These are phyloP conservation scores for Chionomys nivalis DNA, from an alignment of 2,113 vertebrate species.

Conservation along the genomic window DNA sequence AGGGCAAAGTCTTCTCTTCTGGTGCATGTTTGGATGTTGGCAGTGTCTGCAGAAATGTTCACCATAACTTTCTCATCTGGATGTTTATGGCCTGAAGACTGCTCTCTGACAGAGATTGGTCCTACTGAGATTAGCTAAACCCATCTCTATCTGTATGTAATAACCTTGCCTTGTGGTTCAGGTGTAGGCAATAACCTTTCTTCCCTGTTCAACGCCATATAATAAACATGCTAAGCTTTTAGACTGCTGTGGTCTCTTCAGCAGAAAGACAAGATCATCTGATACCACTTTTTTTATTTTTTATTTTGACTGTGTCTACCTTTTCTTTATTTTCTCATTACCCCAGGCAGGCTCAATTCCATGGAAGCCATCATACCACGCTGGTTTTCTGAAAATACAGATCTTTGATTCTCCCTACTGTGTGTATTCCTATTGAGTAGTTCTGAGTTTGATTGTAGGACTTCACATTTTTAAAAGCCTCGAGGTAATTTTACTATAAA, in stretches of 20 bases:
- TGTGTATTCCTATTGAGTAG: not conserved
- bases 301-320: not conserved
- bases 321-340: not conserved
- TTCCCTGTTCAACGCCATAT: not conserved
- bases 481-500: not conserved
- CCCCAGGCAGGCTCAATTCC: not conserved
- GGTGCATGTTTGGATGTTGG: not conserved
- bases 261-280: not conserved
- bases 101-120: not conserved
- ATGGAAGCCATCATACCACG: not conserved
- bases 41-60: not conserved
- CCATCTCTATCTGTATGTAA: not conserved
- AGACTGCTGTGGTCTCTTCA: not conserved
- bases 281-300: not conserved
- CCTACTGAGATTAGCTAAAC: not conserved
- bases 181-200: not conserved
- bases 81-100: not conserved
- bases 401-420: not conserved
- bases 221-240: not conserved
- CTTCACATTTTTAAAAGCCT: not conserved
- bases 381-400: conserved; percentile 4
- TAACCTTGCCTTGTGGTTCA: not conserved
- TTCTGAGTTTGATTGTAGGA: not conserved
- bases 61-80: not conserved
- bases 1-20: not conserved